Evolutionary conservation across 2,888 invertebrate genomes (phyloP).

Genomic region (Allophyes oxyacanthae): DNA sequence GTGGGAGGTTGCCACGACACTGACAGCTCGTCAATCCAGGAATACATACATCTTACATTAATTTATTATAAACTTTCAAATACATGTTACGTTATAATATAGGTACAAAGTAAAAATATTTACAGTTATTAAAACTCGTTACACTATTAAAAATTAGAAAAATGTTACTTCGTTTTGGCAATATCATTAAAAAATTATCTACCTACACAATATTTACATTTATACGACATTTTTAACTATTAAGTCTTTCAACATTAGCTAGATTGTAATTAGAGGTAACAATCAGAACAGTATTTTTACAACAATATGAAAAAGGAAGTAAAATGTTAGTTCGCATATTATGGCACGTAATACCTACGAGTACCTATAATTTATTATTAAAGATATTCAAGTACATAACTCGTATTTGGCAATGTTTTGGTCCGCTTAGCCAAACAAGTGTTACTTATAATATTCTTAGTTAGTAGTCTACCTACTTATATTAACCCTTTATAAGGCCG

Average conservation of each 20-base stretch:
- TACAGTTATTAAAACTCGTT: constrained; percentile 39
- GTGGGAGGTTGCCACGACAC: no score
- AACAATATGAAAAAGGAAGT: constrained; percentile 37
- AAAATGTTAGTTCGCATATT: constrained; percentile 26
- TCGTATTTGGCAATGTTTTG: constrained; percentile 60
- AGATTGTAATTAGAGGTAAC: constrained; percentile 24
- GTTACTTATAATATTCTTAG: not conserved
- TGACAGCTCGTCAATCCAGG: no score
- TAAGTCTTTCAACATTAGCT: constrained; percentile 57
- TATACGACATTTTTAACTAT: constrained; percentile 40
- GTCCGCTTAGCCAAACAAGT: constrained; percentile 55
- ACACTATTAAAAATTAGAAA: constrained; percentile 26
- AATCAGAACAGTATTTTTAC: constrained; percentile 36
- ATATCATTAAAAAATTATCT: constrained; percentile 44
- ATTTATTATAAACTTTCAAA: constrained; percentile 21
- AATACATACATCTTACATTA: not conserved
- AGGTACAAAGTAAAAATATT: constrained; percentile 27
- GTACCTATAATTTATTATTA: constrained; percentile 27
- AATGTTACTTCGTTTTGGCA: constrained; percentile 38
- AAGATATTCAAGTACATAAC: constrained; percentile 26
- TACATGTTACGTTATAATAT: constrained; percentile 14
- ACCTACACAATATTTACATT: constrained; percentile 51
- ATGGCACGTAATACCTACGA: constrained; percentile 52
- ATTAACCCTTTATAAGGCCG: no score
- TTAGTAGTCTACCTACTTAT: no score